phyloP scores from a whole-genome alignment of 2,888 invertebrate genomes.

The Rhingia rostrata region DNA sequence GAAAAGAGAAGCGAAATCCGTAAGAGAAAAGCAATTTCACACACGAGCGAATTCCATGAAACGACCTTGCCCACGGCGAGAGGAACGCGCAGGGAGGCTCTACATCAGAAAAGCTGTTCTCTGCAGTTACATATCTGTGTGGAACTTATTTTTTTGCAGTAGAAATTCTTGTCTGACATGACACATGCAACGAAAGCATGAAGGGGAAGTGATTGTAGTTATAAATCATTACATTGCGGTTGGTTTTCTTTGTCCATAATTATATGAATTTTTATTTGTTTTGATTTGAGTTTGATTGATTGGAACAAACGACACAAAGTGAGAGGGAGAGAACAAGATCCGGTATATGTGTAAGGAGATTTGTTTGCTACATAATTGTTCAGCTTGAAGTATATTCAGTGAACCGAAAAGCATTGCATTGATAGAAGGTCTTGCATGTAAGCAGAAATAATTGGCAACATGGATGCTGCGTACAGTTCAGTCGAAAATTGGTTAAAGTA shows the following conservation, averaged over 20 bases:
- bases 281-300: constrained; percentile 63
- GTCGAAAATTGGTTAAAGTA: too few relatives aligned
- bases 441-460: too few relatives aligned
- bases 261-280: constrained; percentile 47
- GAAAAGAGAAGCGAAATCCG: not conserved
- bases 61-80: constrained; percentile 59
- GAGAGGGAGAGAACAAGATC: constrained; percentile 29
- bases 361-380: constrained; percentile 21
- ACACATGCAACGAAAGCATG: constrained; percentile 30
- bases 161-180: constrained; percentile 15
- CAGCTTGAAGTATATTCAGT: not conserved
- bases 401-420: not conserved
- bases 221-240: constrained; percentile 58
- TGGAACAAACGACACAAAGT: constrained; percentile 47
- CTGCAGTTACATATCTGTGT: constrained; percentile 12
- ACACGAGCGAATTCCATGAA: constrained; percentile 57
- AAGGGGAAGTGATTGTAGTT: constrained; percentile 51
- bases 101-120: constrained; percentile 16
- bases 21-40: constrained; percentile 57
- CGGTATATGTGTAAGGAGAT: constrained; percentile 28
- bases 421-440: too few relatives aligned
- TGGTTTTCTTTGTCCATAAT: constrained; percentile 38
- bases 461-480: too few relatives aligned
- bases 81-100: not conserved
- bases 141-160: constrained; percentile 34